Evolutionary conservation across 2,113 vertebrate genomes (phyloP), one percentile per base, ranked within the genome.

Genomic region (Cynopterus brachyotis): DNA sequence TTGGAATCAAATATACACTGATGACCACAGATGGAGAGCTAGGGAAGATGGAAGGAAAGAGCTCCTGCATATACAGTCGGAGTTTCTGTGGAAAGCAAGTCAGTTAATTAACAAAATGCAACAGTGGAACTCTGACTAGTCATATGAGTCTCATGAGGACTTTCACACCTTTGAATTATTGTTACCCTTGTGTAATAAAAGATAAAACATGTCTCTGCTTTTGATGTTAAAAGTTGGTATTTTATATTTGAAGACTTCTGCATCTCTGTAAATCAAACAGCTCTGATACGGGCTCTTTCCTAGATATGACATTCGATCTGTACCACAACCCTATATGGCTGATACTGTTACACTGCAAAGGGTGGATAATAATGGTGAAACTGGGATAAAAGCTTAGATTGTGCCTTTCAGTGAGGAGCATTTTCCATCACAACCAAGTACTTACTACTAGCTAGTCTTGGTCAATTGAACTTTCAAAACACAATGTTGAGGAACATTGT

Each of bases 31-130:
- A 72, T n/a, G 60, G 40, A 83, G 13, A 81, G 40, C 3, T 37
- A 59, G 57, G 40, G 57, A n/a, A 85, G 75, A 64, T n/a, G 30
- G 42, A 84, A 50, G 12, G 12, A 73, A 83, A 75, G 47, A 47
- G 11, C 9, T 19, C 2, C n/a, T 53, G 15, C 30, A 24, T 28
- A 37, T 62, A 50, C 35, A 67, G 11, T 42, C 55, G 59, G 16
- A 50, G 24, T 85, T 50, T 89, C 47, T 85, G 3, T 66, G 45
- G 45, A 85, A 85, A 82, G 24, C 11, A 73, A 59, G 0, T 75
- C 47, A 42, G 47, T 87, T 80, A 81, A 82, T 62, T 42, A 89
- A 72, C 60, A 64, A 91, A 87, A 35, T 11, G 5, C 53, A 81
- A n/a, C 13, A 37, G 30, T 24, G 13, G 0, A 12, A 10, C 35